Percentiles rank a stretch among this genome's conserved stretches.
These are phyloP conservation scores for Myotis planiceps DNA, from an alignment of 2,797 vertebrate species.

Conservation along the genomic window DNA sequence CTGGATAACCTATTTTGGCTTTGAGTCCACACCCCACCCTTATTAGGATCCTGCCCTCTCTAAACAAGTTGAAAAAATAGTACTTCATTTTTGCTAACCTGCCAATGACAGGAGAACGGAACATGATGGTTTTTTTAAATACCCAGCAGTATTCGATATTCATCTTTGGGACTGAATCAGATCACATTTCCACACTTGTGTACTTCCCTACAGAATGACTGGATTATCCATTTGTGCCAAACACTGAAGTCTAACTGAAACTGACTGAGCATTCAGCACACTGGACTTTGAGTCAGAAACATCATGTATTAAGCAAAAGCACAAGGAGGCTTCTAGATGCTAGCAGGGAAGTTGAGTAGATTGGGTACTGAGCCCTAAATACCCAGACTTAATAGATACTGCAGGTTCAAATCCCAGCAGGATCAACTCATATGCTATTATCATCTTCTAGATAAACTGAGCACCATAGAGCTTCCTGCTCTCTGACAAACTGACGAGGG, in stretches of 20 bases:
- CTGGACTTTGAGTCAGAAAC: too few relatives aligned
- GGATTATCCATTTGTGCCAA: not conserved
- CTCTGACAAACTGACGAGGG: not conserved
- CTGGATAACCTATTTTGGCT: not conserved
- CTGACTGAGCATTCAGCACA: too few relatives aligned
- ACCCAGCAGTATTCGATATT: not conserved
- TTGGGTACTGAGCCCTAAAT: not conserved
- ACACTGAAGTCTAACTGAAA: not conserved
- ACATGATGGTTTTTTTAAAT: not conserved
- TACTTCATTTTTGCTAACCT: not conserved
- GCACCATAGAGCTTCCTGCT: not conserved
- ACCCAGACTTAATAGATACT: not conserved
- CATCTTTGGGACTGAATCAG: not conserved
- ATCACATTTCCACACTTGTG: not conserved
- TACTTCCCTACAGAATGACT: not conserved
- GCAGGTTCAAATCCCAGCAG: conserved; percentile 6
- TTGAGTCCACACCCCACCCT: not conserved
- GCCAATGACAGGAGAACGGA: not conserved
- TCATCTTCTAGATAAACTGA: not conserved
- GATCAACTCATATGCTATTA: not conserved
- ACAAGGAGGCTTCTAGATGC: not conserved
- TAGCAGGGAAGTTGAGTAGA: not conserved
- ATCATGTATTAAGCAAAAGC: not conserved
- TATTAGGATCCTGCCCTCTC: not conserved
- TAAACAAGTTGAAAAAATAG: not conserved